phyloP scores from a whole-genome alignment of 2,113 vertebrate species.

The Columbina picui region DNA sequence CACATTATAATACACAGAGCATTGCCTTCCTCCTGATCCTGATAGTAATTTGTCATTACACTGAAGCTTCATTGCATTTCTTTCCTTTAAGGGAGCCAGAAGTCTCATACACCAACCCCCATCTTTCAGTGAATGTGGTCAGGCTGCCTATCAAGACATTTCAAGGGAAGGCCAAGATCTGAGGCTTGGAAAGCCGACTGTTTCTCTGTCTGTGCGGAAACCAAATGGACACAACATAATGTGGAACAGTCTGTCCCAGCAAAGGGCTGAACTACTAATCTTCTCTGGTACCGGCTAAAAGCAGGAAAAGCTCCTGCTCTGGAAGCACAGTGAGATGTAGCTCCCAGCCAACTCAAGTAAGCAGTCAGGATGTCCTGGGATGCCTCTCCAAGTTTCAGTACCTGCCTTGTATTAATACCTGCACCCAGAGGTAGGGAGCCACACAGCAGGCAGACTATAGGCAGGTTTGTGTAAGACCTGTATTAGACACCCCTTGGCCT shows the following conservation, averaged over 20 bases:
- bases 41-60: background rate
- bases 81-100: conserved; percentile 20
- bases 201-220: background rate
- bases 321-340: background rate
- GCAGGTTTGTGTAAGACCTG: background rate
- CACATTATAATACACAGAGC: background rate
- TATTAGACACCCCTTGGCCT: background rate
- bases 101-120: background rate
- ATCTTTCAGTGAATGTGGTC: background rate
- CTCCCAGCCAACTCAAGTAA: background rate
- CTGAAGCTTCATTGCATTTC: background rate
- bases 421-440: background rate
- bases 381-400: background rate
- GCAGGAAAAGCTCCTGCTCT: background rate
- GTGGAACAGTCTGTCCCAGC: background rate
- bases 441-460: background rate
- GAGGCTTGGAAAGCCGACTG: background rate
- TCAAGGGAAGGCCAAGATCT: background rate
- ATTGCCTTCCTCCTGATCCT: conserved; percentile 19
- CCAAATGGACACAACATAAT: background rate
- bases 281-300: background rate
- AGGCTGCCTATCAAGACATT: background rate
- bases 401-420: background rate
- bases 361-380: background rate
- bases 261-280: background rate